Evolutionary conservation across 2,113 vertebrate species (phyloP).

Genomic region (Geococcyx californianus): DNA sequence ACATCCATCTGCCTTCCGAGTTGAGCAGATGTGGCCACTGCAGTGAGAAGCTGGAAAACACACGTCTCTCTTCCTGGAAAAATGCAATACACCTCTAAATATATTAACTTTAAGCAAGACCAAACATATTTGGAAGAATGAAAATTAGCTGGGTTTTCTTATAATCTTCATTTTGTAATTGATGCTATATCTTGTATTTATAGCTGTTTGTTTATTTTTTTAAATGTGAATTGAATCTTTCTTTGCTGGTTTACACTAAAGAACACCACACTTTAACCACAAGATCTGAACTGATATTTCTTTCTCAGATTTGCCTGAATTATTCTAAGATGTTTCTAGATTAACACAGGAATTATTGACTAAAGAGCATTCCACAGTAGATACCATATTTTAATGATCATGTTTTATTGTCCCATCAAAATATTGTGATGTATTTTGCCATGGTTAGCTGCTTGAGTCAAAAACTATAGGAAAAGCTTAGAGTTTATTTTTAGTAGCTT

Average conservation of each 20-base stretch:
- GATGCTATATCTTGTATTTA: background rate
- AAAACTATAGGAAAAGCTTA: background rate
- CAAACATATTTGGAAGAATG: background rate
- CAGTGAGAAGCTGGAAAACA: background rate
- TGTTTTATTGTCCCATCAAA: background rate
- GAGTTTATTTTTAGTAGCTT: conserved; percentile 7
- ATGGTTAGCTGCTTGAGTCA: background rate
- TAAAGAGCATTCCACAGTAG: background rate
- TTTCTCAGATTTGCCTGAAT: background rate
- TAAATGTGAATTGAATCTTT: background rate
- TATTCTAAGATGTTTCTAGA: background rate
- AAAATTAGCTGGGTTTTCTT: background rate
- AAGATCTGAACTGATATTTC: background rate
- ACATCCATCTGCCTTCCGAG: conserved; percentile 44
- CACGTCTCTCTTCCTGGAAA: background rate
- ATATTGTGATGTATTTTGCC: conserved; percentile 5
- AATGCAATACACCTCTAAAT: background rate
- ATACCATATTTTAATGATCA: background rate
- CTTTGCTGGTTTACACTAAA: background rate
- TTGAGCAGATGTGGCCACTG: conserved; percentile 41
- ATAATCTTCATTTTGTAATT: background rate
- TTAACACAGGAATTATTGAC: background rate
- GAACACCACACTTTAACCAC: background rate
- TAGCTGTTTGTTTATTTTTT: background rate
- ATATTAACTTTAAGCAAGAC: background rate